A percentile compares a stretch with the other conserved stretches of the same genome.
Evolutionary conservation across 2,888 invertebrate genomes (phyloP).

Genomic region (Himalopsyche kuldschensis): DNA sequence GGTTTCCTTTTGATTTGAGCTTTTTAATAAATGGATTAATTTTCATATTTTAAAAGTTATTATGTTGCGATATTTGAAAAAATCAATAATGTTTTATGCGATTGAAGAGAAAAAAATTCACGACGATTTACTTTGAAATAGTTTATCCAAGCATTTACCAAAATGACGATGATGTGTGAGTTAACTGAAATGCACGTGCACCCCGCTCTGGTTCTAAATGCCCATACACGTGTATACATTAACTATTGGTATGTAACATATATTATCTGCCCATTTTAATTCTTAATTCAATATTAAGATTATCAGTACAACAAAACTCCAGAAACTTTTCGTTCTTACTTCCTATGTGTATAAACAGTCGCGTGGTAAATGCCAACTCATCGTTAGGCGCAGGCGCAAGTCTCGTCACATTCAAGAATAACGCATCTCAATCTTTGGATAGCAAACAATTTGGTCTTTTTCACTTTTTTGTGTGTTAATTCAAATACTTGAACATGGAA

Average conservation of each 20-base stretch:
- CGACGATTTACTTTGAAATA: too few species aligned
- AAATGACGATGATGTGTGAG: neutral
- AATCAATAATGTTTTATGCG: too few species aligned
- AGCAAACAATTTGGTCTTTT: too few species aligned
- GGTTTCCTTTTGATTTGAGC: too few species aligned
- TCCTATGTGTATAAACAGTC: neutral
- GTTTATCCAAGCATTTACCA: too few species aligned
- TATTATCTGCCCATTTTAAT: neutral
- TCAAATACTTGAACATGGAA: too few species aligned
- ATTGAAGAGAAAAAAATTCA: too few species aligned
- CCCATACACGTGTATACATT: neutral
- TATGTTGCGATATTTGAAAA: too few species aligned
- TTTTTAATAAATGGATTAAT: too few species aligned
- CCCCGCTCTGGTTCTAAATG: neutral
- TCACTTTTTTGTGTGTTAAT: too few species aligned
- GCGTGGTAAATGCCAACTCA: constrained; percentile 15
- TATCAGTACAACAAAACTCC: neutral
- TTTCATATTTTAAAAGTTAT: too few species aligned
- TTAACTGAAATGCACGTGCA: neutral
- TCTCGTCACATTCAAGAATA: neutral
- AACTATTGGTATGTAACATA: neutral
- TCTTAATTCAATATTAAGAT: neutral
- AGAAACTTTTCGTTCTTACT: neutral
- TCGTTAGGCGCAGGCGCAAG: constrained; percentile 14
- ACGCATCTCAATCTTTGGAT: neutral